Base-by-base conservation (phyloP, 1,140 invertebrate species). In the Micrasema longulum region DNA sequence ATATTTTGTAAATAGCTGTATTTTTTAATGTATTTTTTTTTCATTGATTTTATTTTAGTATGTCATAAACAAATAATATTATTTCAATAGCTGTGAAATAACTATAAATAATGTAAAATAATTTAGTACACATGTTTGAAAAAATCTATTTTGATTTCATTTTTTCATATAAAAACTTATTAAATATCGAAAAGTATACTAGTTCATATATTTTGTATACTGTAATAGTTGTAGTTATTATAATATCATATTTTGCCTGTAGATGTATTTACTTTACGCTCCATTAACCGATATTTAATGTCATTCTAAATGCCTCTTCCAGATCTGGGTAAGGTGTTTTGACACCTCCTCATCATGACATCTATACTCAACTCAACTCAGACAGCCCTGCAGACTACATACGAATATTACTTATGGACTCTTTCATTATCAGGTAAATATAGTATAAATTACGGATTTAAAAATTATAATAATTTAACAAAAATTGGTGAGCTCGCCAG, bases 341-440 rank as follows among this genome's bases (percentile, higher is more conserved):
- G 10, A 11, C 65, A 36, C 11, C 23, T 12, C 48, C 26, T 16
- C 10, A 70, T 18, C 12, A 88, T 88, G 87, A 82, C 85, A 71
- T 73, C 68, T 26, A 73, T 89, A 77, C 84, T 91, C 69, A 91
- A 91, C 84, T 87, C 88, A 14, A 90, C 89, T 22, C 82, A 88
- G 69, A 86, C 82, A 57, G 80, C 89, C 11, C 76, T 90, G 35
- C 85, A 85, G 73, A 87, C 88, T 47, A 88, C 84, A 26, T 91
- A 91, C 72, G 87, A 91, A 69, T 91, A 91, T 79, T 92, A 92
- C 78, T 79, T 90, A 74, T 91, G 90, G 90, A 91, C 90, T 1
- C 79, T 91, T 73, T 91, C 90, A 47, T 81, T 91, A 65, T 88
- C 90, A 81, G 90, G 90, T 91, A 84, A 84, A 77, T 70, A 53